Evolutionary conservation across 1,140 invertebrate genomes (phyloP), one percentile per base, ranked within the genome.

Genomic region (Pteromalus puparum): DNA sequence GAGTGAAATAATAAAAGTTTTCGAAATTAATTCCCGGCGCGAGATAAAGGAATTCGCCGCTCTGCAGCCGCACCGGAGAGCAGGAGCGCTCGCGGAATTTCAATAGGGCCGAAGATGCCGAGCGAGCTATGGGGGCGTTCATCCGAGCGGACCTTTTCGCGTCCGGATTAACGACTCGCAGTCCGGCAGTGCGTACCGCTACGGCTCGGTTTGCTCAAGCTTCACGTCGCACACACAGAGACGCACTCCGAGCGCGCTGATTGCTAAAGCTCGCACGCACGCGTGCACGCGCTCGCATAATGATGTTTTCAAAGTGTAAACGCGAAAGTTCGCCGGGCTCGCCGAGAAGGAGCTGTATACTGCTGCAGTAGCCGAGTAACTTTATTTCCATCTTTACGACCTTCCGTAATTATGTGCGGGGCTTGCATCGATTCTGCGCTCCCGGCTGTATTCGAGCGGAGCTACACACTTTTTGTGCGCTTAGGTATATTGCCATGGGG

Each of bases 251-350:
- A 61, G 53, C 26, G 78, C 65, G 38, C 78, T 80, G 65, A 68
- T 67, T 80, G 68, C 78, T 65, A 80, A 68, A 74, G 72, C 48
- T 80, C 21, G 30, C 28, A 61, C 65, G 48, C 30, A 38, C 65
- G 18, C 30, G 26, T 30, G 46, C 7, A 2, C 48, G n/a, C 34
- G 75, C 24, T 53, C 46, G 76, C 46, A 38, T 65, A 28, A 53
- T 78, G n/a, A 46, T 38, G 76, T 78, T 65, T 78, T 74, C 72
- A 42, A n/a, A 38, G 30, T 42, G 34, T n/a, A 74, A 74, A 74
- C 21, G 28, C 34, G 9, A 28, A 74, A 74, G 30, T 18, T 74
- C 18, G n/a, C 67, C 24, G 9, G 30, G 30, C 30, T 34, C 30
- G 30, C 0, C 18, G 24, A n/a, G 67, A n/a, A n/a, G 7, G 67